Conservation (phyloP, 2,888 invertebrate species). For the Quadroppia sp. region DNA sequence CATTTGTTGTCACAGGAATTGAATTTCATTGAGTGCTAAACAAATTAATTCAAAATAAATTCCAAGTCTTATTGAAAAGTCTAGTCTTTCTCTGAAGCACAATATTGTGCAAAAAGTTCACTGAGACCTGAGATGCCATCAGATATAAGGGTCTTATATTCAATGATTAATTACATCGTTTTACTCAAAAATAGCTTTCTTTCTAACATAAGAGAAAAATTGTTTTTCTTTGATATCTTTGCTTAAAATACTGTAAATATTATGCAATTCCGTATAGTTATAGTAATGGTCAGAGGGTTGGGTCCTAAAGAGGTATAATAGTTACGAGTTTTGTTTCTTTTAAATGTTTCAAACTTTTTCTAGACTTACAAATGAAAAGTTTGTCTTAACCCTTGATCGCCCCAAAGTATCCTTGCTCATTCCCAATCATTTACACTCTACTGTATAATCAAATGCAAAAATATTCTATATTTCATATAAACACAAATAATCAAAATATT, state of each 20-base stretch:
- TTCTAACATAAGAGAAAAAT: not conserved
- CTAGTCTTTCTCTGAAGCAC: not conserved
- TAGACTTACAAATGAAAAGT: too few relatives aligned
- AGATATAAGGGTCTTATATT: not conserved
- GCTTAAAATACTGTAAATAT: too few relatives aligned
- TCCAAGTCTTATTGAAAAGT: not conserved
- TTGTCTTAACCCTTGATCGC: too few relatives aligned
- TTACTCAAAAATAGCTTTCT: not conserved
- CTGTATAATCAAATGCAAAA: too few relatives aligned
- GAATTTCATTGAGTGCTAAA: not conserved
- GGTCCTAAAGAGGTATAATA: too few relatives aligned
- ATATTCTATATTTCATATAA: too few relatives aligned
- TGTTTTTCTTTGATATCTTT: not conserved
- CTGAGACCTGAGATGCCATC: conserved; percentile 6
- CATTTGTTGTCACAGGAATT: not conserved
- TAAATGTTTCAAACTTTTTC: too few relatives aligned
- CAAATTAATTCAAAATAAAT: conserved; percentile 7
- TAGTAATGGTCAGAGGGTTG: not conserved
- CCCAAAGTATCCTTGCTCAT: too few relatives aligned
- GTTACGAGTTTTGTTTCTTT: too few relatives aligned
- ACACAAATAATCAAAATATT: too few relatives aligned
- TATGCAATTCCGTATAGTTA: too few relatives aligned
- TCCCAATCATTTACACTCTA: too few relatives aligned
- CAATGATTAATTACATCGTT: conserved; percentile 9
- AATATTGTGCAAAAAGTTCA: conserved; percentile 1